Evolutionary conservation across 2,113 vertebrate genomes (phyloP), one percentile per base, ranked within the genome.

Genomic region (Proteles cristata): DNA sequence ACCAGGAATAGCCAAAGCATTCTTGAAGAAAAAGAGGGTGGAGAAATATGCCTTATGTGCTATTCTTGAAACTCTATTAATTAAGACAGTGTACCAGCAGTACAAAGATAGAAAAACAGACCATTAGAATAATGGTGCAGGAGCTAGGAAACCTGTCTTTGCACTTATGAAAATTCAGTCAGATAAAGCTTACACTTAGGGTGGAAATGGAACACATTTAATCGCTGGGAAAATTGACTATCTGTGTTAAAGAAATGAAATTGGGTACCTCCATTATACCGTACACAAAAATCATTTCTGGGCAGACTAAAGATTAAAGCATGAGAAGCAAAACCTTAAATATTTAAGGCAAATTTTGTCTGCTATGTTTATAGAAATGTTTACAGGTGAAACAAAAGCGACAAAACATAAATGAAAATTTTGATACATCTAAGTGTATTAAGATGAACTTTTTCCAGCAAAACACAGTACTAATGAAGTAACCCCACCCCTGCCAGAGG

Each of bases 51-150:
- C 6, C 7, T 23, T 68, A 10, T 4, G 39, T 68, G 19, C 71
- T 31, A 53, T 74, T 94, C 94, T 50, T 88, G 55, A 94, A 96
- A 48, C 9, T 69, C 12, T 90, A n/a, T 28, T 93, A 76, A 61
- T 74, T 74, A 61, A 90, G 55, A 55, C 17, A 88, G 68, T 11
- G 1, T 50, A 68, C 4, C 14, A n/a, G 5, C 25, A 48, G 6
- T 16, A 26, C 4, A 50, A 23, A 43, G 55, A 19, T n/a, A 50
- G 25, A 48, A 74, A 90, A 87, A 23, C 0, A 79, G 86, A 25
- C 39, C 4, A 2, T 8, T 17, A 79, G 82, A 80, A 61, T 25
- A 11, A 3, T 39, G 39, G 53, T 50, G 53, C 21, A 68, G 61
- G 61, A 88, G 9, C 17, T 93, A 4, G 45, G 43, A 45, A 88